These are phyloP conservation scores for Thryonomys swinderianus DNA, from an alignment of 2,113 vertebrate genomes.

Conservation along the genomic window DNA sequence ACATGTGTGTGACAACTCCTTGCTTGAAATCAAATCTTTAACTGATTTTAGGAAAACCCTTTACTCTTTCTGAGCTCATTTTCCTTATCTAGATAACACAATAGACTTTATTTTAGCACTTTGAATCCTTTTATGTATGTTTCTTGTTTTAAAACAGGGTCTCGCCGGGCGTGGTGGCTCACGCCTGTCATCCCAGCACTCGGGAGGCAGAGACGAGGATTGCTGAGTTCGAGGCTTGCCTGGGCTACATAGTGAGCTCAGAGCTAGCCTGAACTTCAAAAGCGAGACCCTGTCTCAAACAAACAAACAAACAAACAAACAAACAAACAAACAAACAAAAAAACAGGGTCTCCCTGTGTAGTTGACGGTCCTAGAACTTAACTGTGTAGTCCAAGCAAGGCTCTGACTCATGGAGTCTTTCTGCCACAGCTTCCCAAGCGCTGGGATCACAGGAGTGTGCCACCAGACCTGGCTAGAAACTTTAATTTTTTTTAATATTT, in stretches of 20 bases:
- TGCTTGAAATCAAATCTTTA: neutral
- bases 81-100: too few relatives aligned
- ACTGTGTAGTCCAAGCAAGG: neutral
- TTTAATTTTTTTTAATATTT: neutral
- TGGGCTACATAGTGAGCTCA: too few relatives aligned
- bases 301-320: too few relatives aligned
- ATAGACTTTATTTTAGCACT: constrained; percentile 21
- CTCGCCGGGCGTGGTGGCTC: too few relatives aligned
- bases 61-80: neutral
- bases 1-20: neutral
- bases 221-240: too few relatives aligned
- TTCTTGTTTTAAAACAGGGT: neutral
- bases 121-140: neutral
- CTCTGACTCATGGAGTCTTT: neutral
- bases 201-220: too few relatives aligned
- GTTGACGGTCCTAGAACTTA: neutral
- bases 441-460: neutral
- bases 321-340: too few relatives aligned
- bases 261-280: too few relatives aligned
- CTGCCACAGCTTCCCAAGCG: neutral
- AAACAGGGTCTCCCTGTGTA: neutral
- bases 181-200: too few relatives aligned
- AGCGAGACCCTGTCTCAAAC: too few relatives aligned
- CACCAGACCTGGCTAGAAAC: neutral
- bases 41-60: neutral